phyloP scores from a whole-genome alignment of 2,113 vertebrate genomes.

The Dissostichus mawsoni region DNA sequence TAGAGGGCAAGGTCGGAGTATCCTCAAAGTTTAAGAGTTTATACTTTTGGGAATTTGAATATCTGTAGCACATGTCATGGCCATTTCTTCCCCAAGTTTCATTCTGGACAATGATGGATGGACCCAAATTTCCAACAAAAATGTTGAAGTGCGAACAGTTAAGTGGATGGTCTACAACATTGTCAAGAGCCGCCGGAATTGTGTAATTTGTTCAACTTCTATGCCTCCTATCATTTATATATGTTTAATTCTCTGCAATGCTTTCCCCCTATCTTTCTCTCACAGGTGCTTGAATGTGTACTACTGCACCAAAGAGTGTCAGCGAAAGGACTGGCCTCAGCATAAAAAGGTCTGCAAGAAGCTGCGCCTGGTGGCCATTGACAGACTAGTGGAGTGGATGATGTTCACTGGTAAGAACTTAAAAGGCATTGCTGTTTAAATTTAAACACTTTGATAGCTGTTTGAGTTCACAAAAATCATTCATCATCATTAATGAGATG shows the following conservation, averaged over 20 bases:
- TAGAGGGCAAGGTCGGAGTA: no score
- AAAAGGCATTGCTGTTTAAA: not conserved
- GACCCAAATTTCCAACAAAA: not conserved
- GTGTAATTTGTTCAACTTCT: not conserved
- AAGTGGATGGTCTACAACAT: not conserved
- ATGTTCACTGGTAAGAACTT: slow-evolving; percentile 89
- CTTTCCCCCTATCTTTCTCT: not conserved
- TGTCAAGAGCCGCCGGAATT: not conserved
- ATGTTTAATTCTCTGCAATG: not conserved
- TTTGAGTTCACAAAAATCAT: slow-evolving; percentile 21
- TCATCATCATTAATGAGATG: slow-evolving; percentile 30
- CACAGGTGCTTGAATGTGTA: slow-evolving; percentile 95
- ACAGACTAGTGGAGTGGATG: slow-evolving; percentile 94
- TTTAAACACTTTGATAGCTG: slow-evolving; percentile 19
- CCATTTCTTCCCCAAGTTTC: not conserved
- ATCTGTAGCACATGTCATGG: not conserved
- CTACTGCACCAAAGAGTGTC: slow-evolving; percentile 91
- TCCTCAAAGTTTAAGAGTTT: not conserved
- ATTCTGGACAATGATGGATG: not conserved
- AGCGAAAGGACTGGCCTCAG: slow-evolving; percentile 90
- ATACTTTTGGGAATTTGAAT: not conserved
- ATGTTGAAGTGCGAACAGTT: no score
- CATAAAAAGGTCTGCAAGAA: slow-evolving; percentile 93
- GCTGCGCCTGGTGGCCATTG: slow-evolving; percentile 89
- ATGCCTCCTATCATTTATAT: not conserved